These are phyloP conservation scores for Euura lappo DNA, from an alignment of 1,140 invertebrate genomes.

Conservation along the genomic window DNA sequence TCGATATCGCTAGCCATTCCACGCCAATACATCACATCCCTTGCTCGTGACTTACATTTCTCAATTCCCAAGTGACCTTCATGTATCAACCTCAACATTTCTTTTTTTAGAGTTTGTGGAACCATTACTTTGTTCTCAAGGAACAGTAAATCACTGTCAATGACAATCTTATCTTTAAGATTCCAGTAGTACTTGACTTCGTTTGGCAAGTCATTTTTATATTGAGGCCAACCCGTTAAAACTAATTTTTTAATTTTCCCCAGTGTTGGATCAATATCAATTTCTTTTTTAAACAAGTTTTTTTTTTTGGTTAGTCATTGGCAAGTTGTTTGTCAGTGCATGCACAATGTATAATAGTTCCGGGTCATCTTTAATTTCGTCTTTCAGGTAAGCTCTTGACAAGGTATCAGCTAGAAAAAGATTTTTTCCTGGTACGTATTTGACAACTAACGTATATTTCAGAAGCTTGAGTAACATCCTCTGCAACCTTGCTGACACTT, in stretches of 20 bases:
- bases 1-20: conserved; percentile 39
- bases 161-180: background rate
- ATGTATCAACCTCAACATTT: conserved; percentile 38
- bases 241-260: background rate
- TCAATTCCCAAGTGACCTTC: conserved; percentile 46
- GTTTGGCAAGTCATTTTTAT: background rate
- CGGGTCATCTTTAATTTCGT: background rate
- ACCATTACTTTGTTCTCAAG: background rate
- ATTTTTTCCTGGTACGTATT: conserved; percentile 33
- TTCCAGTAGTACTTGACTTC: background rate
- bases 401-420: conserved; percentile 39
- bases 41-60: conserved; percentile 38
- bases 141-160: background rate
- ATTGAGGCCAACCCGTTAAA: background rate
- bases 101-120: background rate
- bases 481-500: conserved; percentile 49
- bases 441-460: conserved; percentile 41
- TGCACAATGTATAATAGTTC: background rate
- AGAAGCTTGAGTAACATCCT: conserved; percentile 54
- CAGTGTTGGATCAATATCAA: background rate
- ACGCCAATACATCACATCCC: conserved; percentile 48
- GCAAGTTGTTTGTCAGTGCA: background rate
- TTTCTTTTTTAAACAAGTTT: background rate
- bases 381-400: conserved; percentile 18
- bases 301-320: background rate